Evolutionary conservation across 92 coral and sea anemone species (phyloP).

Genomic region (Heliopora coerulea): DNA sequence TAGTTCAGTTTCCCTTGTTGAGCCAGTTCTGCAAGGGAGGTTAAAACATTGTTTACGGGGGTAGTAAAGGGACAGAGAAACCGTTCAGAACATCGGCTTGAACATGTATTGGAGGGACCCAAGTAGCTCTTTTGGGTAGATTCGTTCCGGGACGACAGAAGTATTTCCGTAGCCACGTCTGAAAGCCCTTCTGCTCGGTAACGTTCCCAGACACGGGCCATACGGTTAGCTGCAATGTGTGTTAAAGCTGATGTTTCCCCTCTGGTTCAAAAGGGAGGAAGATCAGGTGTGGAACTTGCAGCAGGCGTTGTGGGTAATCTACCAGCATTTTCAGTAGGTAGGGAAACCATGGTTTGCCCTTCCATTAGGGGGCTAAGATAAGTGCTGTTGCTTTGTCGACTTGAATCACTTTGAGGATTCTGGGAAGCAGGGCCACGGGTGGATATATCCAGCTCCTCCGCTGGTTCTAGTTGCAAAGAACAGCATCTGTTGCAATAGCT

Average conservation of each 20-base stretch:
- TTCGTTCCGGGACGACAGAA: too few species aligned
- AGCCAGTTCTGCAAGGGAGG: too few species aligned
- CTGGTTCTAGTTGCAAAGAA: constrained; percentile 49
- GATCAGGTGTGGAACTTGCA: constrained; percentile 43
- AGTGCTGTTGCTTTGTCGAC: constrained; percentile 51
- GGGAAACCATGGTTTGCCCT: constrained; percentile 62
- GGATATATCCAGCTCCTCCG: constrained; percentile 53
- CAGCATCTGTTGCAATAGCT: constrained; percentile 51
- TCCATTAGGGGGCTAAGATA: constrained; percentile 57
- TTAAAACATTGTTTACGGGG: too few species aligned
- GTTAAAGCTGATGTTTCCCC: constrained; percentile 54
- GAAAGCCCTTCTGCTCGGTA: constrained; percentile 36
- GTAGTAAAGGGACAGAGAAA: too few species aligned
- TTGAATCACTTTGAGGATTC: constrained; percentile 41
- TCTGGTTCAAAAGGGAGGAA: constrained; percentile 50
- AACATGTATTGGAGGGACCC: too few species aligned
- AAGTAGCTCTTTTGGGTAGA: too few species aligned
- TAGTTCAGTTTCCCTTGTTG: too few species aligned
- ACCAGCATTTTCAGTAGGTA: constrained; percentile 45
- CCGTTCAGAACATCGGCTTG: too few species aligned
- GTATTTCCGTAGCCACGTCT: too few species aligned
- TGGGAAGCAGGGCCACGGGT: constrained; percentile 51
- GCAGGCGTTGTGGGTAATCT: constrained; percentile 43
- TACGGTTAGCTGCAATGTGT: constrained; percentile 56
- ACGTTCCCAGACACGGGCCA: constrained; percentile 55